Evolutionary conservation across 2,797 vertebrate species (phyloP).

Genomic region (Trichosurus vulpecula): DNA sequence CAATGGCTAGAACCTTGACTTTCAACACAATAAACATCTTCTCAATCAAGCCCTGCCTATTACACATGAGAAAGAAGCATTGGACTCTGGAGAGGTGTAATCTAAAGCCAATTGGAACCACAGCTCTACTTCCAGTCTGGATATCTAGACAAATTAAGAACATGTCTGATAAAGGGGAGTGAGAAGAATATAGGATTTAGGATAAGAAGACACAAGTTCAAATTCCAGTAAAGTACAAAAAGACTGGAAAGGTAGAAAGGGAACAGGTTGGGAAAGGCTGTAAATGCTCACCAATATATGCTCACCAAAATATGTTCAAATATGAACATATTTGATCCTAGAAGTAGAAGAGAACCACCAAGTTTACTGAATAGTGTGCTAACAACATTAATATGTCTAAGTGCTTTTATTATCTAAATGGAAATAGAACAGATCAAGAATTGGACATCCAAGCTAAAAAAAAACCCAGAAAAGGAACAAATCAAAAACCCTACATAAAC

Average conservation of each 20-base stretch:
- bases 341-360: neutral
- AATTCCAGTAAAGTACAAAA: neutral
- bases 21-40: constrained; percentile 26
- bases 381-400: neutral
- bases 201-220: neutral
- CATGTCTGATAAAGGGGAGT: neutral
- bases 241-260: neutral
- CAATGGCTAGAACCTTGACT: constrained; percentile 26
- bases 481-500: neutral
- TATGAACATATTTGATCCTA: neutral
- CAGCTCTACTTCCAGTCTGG: neutral
- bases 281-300: neutral
- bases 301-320: too few relatives aligned
- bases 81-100: neutral
- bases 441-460: neutral
- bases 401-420: neutral
- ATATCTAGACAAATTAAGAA: neutral
- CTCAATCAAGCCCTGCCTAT: neutral
- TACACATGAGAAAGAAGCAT: neutral
- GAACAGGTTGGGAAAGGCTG: neutral
- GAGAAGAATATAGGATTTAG: neutral
- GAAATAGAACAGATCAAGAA: neutral
- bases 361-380: neutral
- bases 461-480: neutral
- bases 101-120: neutral